Percentiles rank a stretch among this genome's conserved stretches.
These are phyloP conservation scores for Pangasianodon hypophthalmus DNA, from an alignment of 2,113 vertebrate species.

Conservation along the genomic window DNA sequence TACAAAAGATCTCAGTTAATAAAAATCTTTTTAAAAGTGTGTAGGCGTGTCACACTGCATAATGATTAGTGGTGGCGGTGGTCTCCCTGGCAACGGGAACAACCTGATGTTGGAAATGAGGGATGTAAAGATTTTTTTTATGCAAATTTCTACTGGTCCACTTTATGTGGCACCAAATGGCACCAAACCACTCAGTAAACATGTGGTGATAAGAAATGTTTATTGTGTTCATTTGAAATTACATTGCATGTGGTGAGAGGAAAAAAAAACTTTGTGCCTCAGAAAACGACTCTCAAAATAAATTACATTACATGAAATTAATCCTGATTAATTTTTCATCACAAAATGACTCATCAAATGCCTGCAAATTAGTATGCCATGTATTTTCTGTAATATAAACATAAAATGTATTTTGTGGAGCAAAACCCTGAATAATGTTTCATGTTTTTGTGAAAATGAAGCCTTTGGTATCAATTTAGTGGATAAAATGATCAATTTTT, in stretches of 20 bases:
- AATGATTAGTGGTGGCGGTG: background rate
- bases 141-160: too few relatives aligned
- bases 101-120: background rate
- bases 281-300: background rate
- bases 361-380: background rate
- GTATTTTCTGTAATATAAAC: background rate
- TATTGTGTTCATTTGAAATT: background rate
- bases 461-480: background rate
- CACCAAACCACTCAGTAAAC: too few relatives aligned
- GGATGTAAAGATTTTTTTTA: background rate
- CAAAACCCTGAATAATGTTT: background rate
- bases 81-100: background rate
- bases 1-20: background rate
- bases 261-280: too few relatives aligned
- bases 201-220: background rate
- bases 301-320: background rate
- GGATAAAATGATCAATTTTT: background rate
- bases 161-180: background rate
- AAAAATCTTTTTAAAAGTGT: background rate
- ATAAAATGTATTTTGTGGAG: background rate
- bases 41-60: background rate
- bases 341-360: background rate
- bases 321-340: background rate
- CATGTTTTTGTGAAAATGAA: background rate
- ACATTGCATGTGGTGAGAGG: too few relatives aligned